These are phyloP conservation scores for Gymnoscopelus braueri DNA, from an alignment of 2,797 vertebrate genomes.

Conservation along the genomic window DNA sequence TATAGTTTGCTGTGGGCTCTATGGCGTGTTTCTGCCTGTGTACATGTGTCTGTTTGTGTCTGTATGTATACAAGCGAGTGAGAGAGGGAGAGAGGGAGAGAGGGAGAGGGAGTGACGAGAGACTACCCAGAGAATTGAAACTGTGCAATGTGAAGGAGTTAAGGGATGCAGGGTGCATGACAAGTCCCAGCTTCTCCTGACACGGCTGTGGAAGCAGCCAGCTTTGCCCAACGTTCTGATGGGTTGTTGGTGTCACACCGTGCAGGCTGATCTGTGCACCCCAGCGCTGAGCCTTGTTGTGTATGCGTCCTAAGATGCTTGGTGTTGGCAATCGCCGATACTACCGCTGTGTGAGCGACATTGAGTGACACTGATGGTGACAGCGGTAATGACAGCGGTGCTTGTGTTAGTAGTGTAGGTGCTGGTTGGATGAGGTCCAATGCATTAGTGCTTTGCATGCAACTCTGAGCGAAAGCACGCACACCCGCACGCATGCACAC, in stretches of 20 bases:
- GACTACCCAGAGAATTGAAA: slow-evolving; percentile 48
- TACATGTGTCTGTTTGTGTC: slow-evolving; percentile 30
- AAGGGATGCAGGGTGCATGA: slow-evolving; percentile 70
- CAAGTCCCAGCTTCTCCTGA: slow-evolving; percentile 65
- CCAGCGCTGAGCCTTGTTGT: not conserved
- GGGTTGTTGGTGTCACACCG: slow-evolving; percentile 12
- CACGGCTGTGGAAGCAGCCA: slow-evolving; percentile 45
- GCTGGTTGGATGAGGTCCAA: slow-evolving; percentile 13
- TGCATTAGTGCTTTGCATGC: not conserved
- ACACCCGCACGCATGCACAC: not conserved
- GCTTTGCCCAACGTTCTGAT: slow-evolving; percentile 36
- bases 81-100: not conserved
- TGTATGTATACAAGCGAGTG: slow-evolving; percentile 29
- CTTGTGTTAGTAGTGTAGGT: not conserved
- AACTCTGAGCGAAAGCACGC: not conserved
- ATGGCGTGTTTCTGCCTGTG: slow-evolving; percentile 44
- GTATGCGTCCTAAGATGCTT: slow-evolving; percentile 23
- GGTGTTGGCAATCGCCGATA: not conserved
- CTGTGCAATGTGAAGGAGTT: slow-evolving; percentile 56
- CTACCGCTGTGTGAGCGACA: slow-evolving; percentile 8
- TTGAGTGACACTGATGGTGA: slow-evolving; percentile 26
- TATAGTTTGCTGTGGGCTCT: slow-evolving; percentile 1
- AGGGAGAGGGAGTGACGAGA: slow-evolving; percentile 24
- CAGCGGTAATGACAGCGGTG: slow-evolving; percentile 28
- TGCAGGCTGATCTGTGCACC: slow-evolving; percentile 21